phyloP scores from a whole-genome alignment of 37 sponge, comb jelly and placozoan genomes.

The Hexactinellida sp. region DNA sequence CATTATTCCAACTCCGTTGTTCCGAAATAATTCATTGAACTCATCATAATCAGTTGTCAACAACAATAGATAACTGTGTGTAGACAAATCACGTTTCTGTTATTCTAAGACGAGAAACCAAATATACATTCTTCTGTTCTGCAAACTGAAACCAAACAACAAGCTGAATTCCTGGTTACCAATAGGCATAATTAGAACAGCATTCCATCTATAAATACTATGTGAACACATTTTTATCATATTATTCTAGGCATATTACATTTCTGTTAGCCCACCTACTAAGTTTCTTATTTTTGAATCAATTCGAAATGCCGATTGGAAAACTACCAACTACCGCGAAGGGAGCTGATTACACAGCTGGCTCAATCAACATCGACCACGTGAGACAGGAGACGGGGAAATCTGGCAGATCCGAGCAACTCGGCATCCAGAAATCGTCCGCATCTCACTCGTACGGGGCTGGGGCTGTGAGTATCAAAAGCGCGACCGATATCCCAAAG shows the following conservation, averaged over 20 bases:
- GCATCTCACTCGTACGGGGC: conserved; percentile 57
- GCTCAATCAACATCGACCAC: conserved; percentile 33
- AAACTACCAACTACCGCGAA: conserved; percentile 52
- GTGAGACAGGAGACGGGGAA: not conserved
- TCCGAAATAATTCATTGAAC: no score
- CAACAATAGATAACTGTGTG: no score
- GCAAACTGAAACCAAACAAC: conserved; percentile 8
- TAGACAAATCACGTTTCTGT: no score
- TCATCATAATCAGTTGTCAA: no score
- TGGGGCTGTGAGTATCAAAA: conserved; percentile 54
- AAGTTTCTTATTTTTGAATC: not conserved
- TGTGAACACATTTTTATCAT: not conserved
- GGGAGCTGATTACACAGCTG: conserved; percentile 72
- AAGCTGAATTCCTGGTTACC: not conserved
- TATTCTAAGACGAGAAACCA: no score
- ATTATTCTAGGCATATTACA: not conserved
- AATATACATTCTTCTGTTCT: not conserved
- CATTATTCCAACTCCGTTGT: no score
- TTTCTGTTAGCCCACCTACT: not conserved
- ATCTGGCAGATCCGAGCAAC: conserved; percentile 26
- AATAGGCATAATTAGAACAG: not conserved
- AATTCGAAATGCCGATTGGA: conserved; percentile 62
- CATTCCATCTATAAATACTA: not conserved
- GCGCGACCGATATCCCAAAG: conserved; percentile 45
- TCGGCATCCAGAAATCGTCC: conserved; percentile 43